phyloP scores from a whole-genome alignment of 2,888 invertebrate species.

The Macaria notata region DNA sequence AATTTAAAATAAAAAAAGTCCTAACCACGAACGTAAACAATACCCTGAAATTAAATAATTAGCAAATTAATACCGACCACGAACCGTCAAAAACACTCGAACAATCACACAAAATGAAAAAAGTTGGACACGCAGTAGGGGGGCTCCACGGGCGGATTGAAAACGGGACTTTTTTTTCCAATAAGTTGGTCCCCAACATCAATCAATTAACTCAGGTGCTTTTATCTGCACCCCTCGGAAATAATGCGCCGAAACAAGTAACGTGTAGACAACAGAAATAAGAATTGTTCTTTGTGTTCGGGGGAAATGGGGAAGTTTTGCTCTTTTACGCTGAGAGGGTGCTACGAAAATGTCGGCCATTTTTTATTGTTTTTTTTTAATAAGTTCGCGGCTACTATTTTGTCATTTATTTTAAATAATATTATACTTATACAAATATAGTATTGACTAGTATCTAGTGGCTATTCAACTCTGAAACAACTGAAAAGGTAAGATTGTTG shows the following conservation, averaged over 20 bases:
- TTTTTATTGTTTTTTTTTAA: no score
- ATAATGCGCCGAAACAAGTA: conserved; percentile 19
- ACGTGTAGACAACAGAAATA: conserved; percentile 16
- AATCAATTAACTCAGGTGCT: conserved; percentile 59
- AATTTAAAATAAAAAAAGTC: no score
- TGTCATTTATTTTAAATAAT: no score
- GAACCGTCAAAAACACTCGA: conserved; percentile 11
- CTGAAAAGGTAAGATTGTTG: no score
- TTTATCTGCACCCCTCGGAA: conserved; percentile 40
- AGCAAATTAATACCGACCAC: conserved; percentile 3
- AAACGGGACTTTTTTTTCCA: conserved; percentile 49
- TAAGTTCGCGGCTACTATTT: no score
- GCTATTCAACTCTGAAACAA: no score
- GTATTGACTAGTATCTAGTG: no score
- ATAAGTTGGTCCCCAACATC: conserved; percentile 50
- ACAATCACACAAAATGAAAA: conserved; percentile 22
- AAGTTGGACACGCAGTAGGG: conserved; percentile 35
- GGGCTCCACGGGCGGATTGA: conserved; percentile 42
- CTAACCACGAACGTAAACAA: no score
- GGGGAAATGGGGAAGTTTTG: conserved; percentile 11
- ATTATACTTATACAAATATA: no score
- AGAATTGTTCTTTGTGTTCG: conserved; percentile 17
- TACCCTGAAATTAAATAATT: background rate
- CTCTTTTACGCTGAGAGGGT: conserved; percentile 1
- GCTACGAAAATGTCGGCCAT: background rate